Evolutionary conservation across 2,113 vertebrate genomes (phyloP).

Genomic region (Columba livia): DNA sequence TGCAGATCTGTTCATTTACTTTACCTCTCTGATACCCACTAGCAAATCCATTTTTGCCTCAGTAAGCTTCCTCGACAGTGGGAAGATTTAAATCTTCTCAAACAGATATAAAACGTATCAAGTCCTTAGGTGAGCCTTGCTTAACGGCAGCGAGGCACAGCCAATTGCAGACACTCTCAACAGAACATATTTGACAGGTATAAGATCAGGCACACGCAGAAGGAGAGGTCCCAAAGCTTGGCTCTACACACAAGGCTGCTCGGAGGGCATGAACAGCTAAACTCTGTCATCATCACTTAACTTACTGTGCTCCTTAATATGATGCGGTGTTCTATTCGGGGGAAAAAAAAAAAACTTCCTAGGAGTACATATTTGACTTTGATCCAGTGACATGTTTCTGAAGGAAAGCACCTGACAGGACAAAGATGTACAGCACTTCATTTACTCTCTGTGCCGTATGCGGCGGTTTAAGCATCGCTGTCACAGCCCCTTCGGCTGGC

Average conservation of each 20-base stretch:
- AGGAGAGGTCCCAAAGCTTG: constrained; percentile 31
- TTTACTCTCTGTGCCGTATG: background rate
- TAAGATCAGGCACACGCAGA: background rate
- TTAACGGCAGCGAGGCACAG: constrained; percentile 1
- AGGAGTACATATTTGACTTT: constrained; percentile 18
- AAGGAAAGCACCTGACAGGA: constrained; percentile 44
- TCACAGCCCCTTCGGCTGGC: background rate
- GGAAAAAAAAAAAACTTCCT: background rate
- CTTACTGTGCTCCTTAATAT: constrained; percentile 4
- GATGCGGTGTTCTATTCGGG: background rate
- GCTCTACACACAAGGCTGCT: constrained; percentile 22
- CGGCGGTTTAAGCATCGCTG: background rate
- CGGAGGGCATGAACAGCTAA: constrained; percentile 42
- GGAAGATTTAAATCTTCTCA: constrained; percentile 1
- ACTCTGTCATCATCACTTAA: constrained; percentile 58
- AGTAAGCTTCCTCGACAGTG: background rate
- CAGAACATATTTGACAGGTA: constrained; percentile 23
- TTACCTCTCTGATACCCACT: background rate
- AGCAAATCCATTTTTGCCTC: background rate
- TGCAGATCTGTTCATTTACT: background rate
- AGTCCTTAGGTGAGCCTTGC: background rate
- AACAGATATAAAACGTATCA: background rate
- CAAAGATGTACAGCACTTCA: background rate
- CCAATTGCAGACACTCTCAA: background rate
- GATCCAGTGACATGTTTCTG: constrained; percentile 35